Evolutionary conservation across 2,797 vertebrate genomes (phyloP), one percentile per base, ranked within the genome.

Genomic region (Tauraco hartlaubi): DNA sequence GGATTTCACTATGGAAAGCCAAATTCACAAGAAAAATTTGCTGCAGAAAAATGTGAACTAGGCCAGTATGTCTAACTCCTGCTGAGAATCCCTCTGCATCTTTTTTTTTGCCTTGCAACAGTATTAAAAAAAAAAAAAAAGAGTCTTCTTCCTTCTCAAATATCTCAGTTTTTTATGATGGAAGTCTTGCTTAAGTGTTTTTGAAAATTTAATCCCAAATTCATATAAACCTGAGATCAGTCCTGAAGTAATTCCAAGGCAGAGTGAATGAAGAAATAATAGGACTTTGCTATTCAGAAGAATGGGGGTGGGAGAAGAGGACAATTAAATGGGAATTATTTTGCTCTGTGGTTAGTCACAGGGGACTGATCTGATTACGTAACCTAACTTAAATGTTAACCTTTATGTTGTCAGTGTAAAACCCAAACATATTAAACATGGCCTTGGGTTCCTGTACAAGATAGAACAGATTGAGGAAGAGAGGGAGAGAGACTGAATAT

Each of bases 391-490:
- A 23, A 92, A 55, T 3, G 9, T 16, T 94, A 95, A 96, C 94
- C 95, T 96, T 83, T 17, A 9, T 4, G 69, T 94, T 95, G 96
- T 93, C 82, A 31, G 54, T 6, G 56, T 9, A 75, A 92, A 97
- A 96, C 16, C 7, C 89, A 97, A 97, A 92, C 94, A 96, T 85
- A 95, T 95, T 96, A 95, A 97, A 94, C 96, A 84, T 7, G 92
- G 72, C 87, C 73, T 41, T 52, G 79, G 66, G 94, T 97, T 97
- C 96, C 95, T 96, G 96, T 95, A 81, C 94, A 76, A 94, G 96
- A 96, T 96, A 96, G 58, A 78, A 5, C 61, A 75, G 88, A 68
- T 61, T 61, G 78, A 95, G 94, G 79, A 88, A 80, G 51, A 78
- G 64, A 85, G 48, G 43, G 87, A 91, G 49, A 87, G 71, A 69